phyloP scores from a whole-genome alignment of 2,888 invertebrate species.

The Cephus nigrinus region DNA sequence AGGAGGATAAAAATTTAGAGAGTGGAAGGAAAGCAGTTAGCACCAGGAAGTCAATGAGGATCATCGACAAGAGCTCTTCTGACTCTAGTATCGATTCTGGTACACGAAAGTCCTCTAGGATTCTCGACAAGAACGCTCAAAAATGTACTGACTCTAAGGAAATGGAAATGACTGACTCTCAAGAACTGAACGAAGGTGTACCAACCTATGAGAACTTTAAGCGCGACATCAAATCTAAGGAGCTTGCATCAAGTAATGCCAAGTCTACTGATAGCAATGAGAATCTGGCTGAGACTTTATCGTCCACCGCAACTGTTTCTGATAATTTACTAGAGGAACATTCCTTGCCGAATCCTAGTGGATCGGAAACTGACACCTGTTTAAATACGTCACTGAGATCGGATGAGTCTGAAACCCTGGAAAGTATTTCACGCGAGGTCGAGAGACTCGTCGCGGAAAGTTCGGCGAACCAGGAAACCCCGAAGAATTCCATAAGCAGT shows the following conservation, averaged over 20 bases:
- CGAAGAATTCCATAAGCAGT: not conserved
- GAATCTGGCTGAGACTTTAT: not conserved
- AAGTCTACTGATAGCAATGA: not conserved
- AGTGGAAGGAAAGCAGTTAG: conserved; percentile 23
- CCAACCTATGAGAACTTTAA: not conserved
- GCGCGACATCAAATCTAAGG: not conserved
- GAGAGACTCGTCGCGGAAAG: conserved; percentile 51
- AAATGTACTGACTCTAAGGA: conserved; percentile 3
- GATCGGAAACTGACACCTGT: not conserved
- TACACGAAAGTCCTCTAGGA: conserved; percentile 4
- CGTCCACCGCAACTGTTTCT: not conserved
- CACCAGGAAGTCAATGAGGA: conserved; percentile 38
- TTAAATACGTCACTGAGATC: conserved; percentile 16
- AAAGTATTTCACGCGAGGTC: conserved; percentile 57
- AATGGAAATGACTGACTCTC: not conserved
- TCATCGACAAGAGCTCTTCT: conserved; percentile 25
- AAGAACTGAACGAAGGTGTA: not conserved
- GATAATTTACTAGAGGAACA: not conserved
- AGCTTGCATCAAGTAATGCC: not conserved
- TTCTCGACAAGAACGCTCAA: not conserved
- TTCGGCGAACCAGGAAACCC: not conserved
- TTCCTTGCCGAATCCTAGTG: not conserved
- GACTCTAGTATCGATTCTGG: conserved; percentile 1
- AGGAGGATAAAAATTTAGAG: conserved; percentile 11
- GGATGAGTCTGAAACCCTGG: conserved; percentile 55